Percentiles rank a stretch among this genome's conserved stretches.
These are phyloP conservation scores for Norana najaformis DNA, from an alignment of 2,888 invertebrate genomes.

Conservation along the genomic window DNA sequence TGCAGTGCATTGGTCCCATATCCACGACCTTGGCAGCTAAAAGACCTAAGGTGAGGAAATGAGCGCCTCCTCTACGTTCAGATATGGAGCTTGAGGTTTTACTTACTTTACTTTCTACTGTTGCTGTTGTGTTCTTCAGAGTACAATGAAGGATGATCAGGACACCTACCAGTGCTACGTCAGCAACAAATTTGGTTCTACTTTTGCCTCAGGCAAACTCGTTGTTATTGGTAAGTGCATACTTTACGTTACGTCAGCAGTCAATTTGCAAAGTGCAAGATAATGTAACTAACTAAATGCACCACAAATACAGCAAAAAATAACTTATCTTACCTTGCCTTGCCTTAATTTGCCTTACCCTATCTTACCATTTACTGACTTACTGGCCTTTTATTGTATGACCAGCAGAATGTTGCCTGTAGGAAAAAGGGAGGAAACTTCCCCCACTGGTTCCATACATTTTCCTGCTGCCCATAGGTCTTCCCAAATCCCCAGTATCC, in stretches of 20 bases:
- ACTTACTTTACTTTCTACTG: not conserved
- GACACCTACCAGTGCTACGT: slow-evolving; percentile 94
- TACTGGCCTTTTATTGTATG: not conserved
- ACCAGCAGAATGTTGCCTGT: not conserved
- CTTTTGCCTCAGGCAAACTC: slow-evolving; percentile 78
- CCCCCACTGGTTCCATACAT: not conserved
- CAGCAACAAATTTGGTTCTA: slow-evolving; percentile 85
- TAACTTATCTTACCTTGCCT: no score
- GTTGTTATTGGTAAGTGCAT: slow-evolving; percentile 75
- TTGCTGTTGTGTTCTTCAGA: not conserved
- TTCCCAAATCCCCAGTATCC: no score
- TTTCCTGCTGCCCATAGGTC: not conserved
- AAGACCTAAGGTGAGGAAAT: no score
- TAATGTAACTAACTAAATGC: not conserved
- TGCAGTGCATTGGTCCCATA: no score
- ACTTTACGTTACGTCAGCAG: not conserved
- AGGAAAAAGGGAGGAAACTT: not conserved
- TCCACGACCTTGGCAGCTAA: no score
- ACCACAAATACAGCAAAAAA: no score
- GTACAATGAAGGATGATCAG: slow-evolving; percentile 71
- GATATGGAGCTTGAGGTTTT: no score
- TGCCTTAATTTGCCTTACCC: not conserved
- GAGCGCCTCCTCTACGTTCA: no score
- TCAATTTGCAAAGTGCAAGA: not conserved
- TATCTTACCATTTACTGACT: not conserved